A percentile compares a stretch with the other conserved stretches of the same genome.
Evolutionary conservation across 2,797 vertebrate species (phyloP).

Genomic region (Morus bassanus): DNA sequence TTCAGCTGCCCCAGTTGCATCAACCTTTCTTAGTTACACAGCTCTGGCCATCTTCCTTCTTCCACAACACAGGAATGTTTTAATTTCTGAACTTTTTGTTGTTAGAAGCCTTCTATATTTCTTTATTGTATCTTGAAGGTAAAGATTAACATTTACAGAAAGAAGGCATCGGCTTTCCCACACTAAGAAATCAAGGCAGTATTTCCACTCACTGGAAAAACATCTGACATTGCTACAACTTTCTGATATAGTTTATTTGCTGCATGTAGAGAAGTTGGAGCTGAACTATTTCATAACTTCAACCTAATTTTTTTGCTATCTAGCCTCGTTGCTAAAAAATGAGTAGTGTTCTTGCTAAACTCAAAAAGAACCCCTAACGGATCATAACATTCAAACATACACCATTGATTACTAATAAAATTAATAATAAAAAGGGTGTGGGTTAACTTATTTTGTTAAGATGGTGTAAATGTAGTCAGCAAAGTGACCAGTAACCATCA

Average conservation of each 20-base stretch:
- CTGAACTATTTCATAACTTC: neutral
- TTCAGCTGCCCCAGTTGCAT: neutral
- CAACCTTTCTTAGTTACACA: neutral
- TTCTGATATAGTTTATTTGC: neutral
- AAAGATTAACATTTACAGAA: neutral
- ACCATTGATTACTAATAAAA: neutral
- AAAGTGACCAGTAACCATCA: neutral
- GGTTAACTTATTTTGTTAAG: neutral
- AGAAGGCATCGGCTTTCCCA: neutral
- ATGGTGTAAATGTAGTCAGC: neutral
- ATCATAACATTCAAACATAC: neutral
- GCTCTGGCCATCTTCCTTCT: neutral
- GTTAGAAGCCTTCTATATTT: neutral
- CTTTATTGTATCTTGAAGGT: neutral
- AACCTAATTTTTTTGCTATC: neutral
- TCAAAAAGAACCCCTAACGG: neutral
- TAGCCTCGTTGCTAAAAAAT: neutral
- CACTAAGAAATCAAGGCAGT: neutral
- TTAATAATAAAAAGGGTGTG: neutral
- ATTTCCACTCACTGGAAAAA: neutral
- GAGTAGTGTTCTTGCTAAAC: neutral
- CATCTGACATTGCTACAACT: neutral
- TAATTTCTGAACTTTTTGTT: neutral
- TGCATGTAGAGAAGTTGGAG: neutral
- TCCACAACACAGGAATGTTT: neutral